Evolutionary conservation across 2,113 vertebrate species (phyloP).

Genomic region (Melanotaenia duboulayi): DNA sequence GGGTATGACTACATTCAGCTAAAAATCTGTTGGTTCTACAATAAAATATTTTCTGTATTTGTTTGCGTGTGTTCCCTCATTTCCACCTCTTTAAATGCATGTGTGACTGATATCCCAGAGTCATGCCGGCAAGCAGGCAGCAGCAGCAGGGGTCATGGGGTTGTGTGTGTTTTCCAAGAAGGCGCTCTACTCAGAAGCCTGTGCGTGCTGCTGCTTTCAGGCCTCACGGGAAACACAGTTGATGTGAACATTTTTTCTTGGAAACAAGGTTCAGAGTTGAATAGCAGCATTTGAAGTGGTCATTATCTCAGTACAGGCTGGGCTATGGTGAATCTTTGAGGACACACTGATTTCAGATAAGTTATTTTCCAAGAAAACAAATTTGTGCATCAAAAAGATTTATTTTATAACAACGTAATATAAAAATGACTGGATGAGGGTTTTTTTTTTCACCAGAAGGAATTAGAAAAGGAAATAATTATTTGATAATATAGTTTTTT

Average conservation of each 20-base stretch:
- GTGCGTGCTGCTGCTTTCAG: constrained; percentile 58
- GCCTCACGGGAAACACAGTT: constrained; percentile 24
- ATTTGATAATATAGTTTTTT: no score
- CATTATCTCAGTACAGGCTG: constrained; percentile 32
- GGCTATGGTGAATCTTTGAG: constrained; percentile 26
- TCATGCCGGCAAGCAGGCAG: constrained; percentile 22
- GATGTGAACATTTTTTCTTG: constrained; percentile 47
- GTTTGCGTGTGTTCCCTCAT: constrained; percentile 2
- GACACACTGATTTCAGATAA: constrained; percentile 5
- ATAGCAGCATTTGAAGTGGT: constrained; percentile 43
- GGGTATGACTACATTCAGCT: constrained; percentile 26
- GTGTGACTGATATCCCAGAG: constrained; percentile 13
- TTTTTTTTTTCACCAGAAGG: no score
- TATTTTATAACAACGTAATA: background rate
- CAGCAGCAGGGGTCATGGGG: constrained; percentile 48
- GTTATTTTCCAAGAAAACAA: constrained; percentile 26
- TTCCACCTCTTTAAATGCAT: background rate
- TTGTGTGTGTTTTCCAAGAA: constrained; percentile 75
- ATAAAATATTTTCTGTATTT: constrained; percentile 69
- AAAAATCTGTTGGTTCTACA: constrained; percentile 39
- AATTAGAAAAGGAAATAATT: no score
- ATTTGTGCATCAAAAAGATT: background rate
- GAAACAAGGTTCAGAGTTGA: constrained; percentile 42
- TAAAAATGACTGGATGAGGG: no score
- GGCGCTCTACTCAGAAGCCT: constrained; percentile 65